These are phyloP conservation scores for Drosophila mulleri DNA, from an alignment of 2,888 invertebrate species.

Conservation along the genomic window DNA sequence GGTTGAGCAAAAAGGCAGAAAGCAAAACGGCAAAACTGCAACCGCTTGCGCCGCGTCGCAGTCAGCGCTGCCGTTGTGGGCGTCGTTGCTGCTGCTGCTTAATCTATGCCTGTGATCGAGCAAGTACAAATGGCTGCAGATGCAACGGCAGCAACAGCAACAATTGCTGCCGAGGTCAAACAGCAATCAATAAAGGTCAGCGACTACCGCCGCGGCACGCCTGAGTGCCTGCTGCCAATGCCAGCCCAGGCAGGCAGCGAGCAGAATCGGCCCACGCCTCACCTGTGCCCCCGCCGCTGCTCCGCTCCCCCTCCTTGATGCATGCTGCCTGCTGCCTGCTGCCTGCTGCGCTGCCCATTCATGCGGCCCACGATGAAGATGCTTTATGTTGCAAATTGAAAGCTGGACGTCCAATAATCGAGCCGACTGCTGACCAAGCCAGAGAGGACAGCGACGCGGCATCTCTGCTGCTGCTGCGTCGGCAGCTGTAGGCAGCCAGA, in stretches of 20 bases:
- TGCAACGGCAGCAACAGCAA: constrained; percentile 59
- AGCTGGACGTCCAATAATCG: constrained; percentile 78
- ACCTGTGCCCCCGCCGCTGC: constrained; percentile 13
- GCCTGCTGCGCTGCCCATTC: constrained; percentile 61
- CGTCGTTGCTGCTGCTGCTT: constrained; percentile 49
- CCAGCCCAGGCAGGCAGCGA: constrained; percentile 45
- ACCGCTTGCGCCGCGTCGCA: constrained; percentile 36
- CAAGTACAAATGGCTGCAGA: constrained; percentile 78
- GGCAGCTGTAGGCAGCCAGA: constrained; percentile 61
- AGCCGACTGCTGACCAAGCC: constrained; percentile 68
- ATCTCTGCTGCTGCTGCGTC: constrained; percentile 10
- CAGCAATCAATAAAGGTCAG: constrained; percentile 84
- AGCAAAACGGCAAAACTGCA: constrained; percentile 67
- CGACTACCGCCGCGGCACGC: constrained; percentile 78
- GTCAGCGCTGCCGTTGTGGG: constrained; percentile 49
- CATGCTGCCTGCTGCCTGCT: not conserved
- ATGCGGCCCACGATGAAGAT: constrained; percentile 82
- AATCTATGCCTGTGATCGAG: constrained; percentile 74
- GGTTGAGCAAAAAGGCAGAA: constrained; percentile 62
- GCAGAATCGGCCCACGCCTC: constrained; percentile 60
- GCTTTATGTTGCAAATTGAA: constrained; percentile 82
- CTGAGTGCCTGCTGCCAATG: constrained; percentile 79
- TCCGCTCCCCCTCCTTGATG: not conserved
- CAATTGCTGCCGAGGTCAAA: constrained; percentile 80
- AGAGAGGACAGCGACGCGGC: constrained; percentile 7